These are phyloP conservation scores for Macrophya annulata DNA, from an alignment of 2,888 invertebrate genomes.

Conservation along the genomic window DNA sequence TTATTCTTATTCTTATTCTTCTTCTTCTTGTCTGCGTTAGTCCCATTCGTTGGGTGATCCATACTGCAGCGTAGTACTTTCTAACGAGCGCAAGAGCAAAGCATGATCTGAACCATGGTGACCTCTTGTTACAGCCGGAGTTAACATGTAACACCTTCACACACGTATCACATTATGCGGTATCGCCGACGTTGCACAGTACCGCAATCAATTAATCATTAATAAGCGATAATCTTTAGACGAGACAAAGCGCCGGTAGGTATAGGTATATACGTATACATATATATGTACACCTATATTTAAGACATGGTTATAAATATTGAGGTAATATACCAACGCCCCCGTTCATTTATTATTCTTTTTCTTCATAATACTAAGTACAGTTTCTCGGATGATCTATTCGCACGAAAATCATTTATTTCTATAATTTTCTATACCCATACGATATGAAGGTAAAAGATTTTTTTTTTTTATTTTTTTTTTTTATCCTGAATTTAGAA, in stretches of 20 bases:
- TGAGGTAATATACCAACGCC: neutral
- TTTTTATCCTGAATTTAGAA: neutral
- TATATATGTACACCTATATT: neutral
- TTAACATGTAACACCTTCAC: constrained; percentile 67
- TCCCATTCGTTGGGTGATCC: constrained; percentile 38
- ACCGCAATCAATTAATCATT: constrained; percentile 74
- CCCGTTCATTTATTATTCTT: neutral
- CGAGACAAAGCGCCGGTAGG: constrained; percentile 28
- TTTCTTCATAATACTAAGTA: neutral
- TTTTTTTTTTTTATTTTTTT: neutral
- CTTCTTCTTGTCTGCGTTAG: neutral
- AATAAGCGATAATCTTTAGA: constrained; percentile 68
- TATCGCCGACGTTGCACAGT: constrained; percentile 25
- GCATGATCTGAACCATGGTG: constrained; percentile 71
- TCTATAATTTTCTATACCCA: neutral
- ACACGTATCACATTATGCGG: constrained; percentile 60
- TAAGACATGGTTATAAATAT: neutral
- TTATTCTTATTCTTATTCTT: neutral
- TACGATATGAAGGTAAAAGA: neutral
- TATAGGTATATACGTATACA: too few species aligned
- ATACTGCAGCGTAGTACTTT: constrained; percentile 66
- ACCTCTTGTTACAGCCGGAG: constrained; percentile 69
- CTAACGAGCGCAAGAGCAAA: constrained; percentile 75
- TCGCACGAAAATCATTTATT: neutral
- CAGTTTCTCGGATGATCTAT: neutral